Evolutionary conservation across 2,797 vertebrate species (phyloP), one percentile per base, ranked within the genome.

Genomic region (Peromyscus eremicus): DNA sequence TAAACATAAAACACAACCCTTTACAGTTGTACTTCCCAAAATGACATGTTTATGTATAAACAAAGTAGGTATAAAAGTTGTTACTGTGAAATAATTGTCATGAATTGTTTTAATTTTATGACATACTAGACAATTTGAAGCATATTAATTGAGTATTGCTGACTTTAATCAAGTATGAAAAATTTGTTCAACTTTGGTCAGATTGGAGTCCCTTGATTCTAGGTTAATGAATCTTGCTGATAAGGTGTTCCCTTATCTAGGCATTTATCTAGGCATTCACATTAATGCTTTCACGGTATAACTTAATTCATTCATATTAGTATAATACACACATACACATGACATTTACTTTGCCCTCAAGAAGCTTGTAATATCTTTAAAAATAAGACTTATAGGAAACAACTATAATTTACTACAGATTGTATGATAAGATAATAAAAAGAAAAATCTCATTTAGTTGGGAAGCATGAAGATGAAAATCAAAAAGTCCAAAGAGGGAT

Each of bases 391-490:
- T 84, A n/a, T 21, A 71, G 40, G 25, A 84, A 89, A 70, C 40
- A 91, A 70, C 29, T 84, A 6, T 89, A 84, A 73, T 89, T 94
- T 40, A 55, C 7, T 19, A 70, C 34, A 91, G 73, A 46, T 81
- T 94, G 2, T 64, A 5, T 62, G 43, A 40, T 66, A 89, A 16
- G 7, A 32, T 90, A 86, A 92, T 73, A 43, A 87, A 43, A 76
- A 80, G 57, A 89, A 64, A 92, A 55, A 80, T 88, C 27, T 5
- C 52, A 82, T 43, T n/a, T 23, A 91, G 32, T 32, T 83, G 21
- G 83, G 52, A 91, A 89, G 13, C 32, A n/a, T 82, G 29, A 81
- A 77, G 57, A 92, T 92, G 68, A 82, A 96, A 92, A 70, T 84
- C n/a, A 62, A 23, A 40, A 95, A 82, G 17, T 49, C 40, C 46